Base-by-base conservation (phyloP, 2,888 invertebrate species). In the Uropetala carovei region DNA sequence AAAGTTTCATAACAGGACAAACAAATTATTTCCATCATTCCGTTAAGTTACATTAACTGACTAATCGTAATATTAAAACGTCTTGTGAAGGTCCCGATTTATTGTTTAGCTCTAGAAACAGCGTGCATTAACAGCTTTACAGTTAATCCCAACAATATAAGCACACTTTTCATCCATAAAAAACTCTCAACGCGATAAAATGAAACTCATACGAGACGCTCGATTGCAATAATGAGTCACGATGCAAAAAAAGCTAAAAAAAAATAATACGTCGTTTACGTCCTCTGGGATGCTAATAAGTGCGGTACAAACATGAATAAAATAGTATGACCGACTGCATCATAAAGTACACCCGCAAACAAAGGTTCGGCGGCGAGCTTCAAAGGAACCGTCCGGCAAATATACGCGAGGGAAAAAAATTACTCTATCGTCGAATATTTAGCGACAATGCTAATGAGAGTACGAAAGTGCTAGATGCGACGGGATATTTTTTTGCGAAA, bases 361-460 rank as follows among this genome's bases (percentile, higher is more conserved):
- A 75, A 75, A 75, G 75, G 27, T 27, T 75, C 22, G 75, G 22
- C 75, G 22, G 10, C 8, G 68, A 0, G 22, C 14, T 75, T 75
- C 75, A 75, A 75, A 75, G 75, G 27, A 27, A 75, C 27, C 75
- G 68, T 5, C 68, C 68, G 75, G 75, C 75, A 75, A 75, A 75
- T 75, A 75, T 75, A 27, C 22, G 18, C 75, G 11, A 22, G 75
- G 18, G 68, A 22, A 2, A 18, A 75, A 75, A 75, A 75, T 22
- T 68, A 14, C 22, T 9, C n/a, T 5, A 75, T 10, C 9, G n/a
- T 22, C 5, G 75, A 75, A 75, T 75, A 75, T 75, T 75, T 75
- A 75, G 75, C 75, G 75, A 27, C 16, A 22, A 75, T 75, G 75
- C 75, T 75, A 75, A 75, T 75, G 75, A 75, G 75, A 22, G 75